Evolutionary conservation across 2,113 vertebrate genomes (phyloP), one percentile per base, ranked within the genome.

Genomic region (Erythrocercus mccallii): DNA sequence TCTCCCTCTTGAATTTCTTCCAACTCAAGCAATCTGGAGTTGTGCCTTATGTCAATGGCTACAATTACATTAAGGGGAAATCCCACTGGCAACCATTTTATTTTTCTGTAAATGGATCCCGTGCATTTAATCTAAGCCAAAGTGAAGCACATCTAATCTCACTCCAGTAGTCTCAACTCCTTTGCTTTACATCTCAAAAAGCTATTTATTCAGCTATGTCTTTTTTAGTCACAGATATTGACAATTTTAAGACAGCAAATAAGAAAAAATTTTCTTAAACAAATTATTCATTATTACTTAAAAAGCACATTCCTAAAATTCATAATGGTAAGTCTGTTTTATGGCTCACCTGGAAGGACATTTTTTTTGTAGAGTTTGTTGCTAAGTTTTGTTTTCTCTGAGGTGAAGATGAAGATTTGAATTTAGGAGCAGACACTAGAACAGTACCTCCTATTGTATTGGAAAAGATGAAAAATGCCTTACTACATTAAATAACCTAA

Each of bases 401-500:
- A 40, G 96, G 96, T 45, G 91, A 93, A 64, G 92, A 92, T 35
- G 92, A 93, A 80, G 96, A 80, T 73, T 95, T 97, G 61, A 69
- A 72, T 86, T 97, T 98, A 57, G 96, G 89, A 66, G 98, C 98
- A 69, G 98, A 98, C 77, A 98, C 97, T 81, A 98, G 95, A 91
- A 98, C 94, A 23, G 98, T 98, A 83, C 98, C 98, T 74, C 98
- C 98, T 99, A 54, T 69, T 84, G 91, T 51, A 97, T 87, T 11
- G 20, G 51, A 96, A 64, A 88, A 72, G 37, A 90, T 11, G 38
- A 71, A 88, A 88, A 92, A 92, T 50, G 5, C 12, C 37, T 69
- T 86, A 65, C 62, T 91, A 83, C 20, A 18, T 58, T 73, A 86
- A 87, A 74, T 25, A 71, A 84, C 8, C 10, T 56, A 90, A 33